Conservation (phyloP, 2,888 invertebrate genomes). For the Melolontha melolontha region DNA sequence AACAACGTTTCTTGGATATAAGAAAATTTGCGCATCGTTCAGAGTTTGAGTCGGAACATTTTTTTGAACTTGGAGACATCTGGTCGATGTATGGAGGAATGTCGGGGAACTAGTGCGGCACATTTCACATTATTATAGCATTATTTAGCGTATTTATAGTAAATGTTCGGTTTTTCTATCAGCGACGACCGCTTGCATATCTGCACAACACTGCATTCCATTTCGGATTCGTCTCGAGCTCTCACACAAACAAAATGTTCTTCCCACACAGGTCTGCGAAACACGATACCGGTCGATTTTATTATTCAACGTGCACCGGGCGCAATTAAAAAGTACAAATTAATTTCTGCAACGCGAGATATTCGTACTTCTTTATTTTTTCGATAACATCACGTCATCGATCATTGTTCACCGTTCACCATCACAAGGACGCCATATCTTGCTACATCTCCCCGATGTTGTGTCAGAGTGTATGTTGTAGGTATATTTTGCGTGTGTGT, state of each 20-base stretch:
- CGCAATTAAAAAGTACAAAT: conserved; percentile 44
- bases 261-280: conserved; percentile 29
- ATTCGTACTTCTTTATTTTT: conserved; percentile 26
- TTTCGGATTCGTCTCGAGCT: conserved; percentile 41
- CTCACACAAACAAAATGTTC: conserved; percentile 24
- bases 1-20: too few relatives aligned
- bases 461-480: conserved; percentile 14
- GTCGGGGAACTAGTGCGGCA: conserved; percentile 47
- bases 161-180: conserved; percentile 45
- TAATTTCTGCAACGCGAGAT: conserved; percentile 41
- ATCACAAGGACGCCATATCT: conserved; percentile 38
- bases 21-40: too few relatives aligned
- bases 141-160: conserved; percentile 50
- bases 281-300: conserved; percentile 29
- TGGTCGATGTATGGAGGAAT: conserved; percentile 46
- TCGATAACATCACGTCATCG: conserved; percentile 39
- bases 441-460: conserved; percentile 27
- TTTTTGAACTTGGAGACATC: conserved; percentile 25
- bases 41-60: not conserved
- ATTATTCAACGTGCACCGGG: conserved; percentile 36
- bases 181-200: conserved; percentile 41
- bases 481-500: conserved; percentile 9
- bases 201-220: conserved; percentile 46
- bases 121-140: conserved; percentile 49
- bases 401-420: conserved; percentile 40